Evolutionary conservation across 2,888 invertebrate species (phyloP).

Genomic region (Caenorhabditis sp.): DNA sequence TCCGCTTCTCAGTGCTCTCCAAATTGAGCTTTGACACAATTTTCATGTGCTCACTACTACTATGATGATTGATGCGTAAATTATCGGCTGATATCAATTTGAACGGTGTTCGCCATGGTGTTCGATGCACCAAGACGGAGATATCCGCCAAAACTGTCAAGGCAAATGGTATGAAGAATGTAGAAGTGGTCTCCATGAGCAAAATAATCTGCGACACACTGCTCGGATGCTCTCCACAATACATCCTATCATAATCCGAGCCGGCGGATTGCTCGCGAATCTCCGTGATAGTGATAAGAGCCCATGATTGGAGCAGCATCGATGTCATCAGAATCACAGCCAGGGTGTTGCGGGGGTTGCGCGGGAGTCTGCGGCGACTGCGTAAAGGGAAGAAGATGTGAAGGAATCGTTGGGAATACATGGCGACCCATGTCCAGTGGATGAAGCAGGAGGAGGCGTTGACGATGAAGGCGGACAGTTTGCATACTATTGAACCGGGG

Average conservation of each 20-base stretch:
- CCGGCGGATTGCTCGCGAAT: neutral
- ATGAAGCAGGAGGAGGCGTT: constrained; percentile 51
- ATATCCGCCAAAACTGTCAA: constrained; percentile 53
- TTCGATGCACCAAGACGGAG: constrained; percentile 43
- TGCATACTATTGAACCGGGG: constrained; percentile 45
- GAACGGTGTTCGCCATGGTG: constrained; percentile 45
- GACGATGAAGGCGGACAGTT: constrained; percentile 39
- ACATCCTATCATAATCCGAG: neutral
- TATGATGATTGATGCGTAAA: constrained; percentile 27
- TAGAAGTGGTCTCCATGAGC: constrained; percentile 33
- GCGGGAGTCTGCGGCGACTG: neutral
- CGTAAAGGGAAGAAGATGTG: constrained; percentile 32
- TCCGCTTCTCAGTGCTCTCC: constrained; percentile 39
- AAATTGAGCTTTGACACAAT: constrained; percentile 46
- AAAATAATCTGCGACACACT: constrained; percentile 32
- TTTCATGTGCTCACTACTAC: constrained; percentile 35
- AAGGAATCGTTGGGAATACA: constrained; percentile 44
- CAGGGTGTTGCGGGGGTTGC: constrained; percentile 18
- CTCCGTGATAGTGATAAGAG: constrained; percentile 51
- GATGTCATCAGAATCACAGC: constrained; percentile 38
- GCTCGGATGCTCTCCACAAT: constrained; percentile 42
- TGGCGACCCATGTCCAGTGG: constrained; percentile 54
- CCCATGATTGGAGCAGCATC: constrained; percentile 40
- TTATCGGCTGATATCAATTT: constrained; percentile 42
- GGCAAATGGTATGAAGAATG: constrained; percentile 52